Evolutionary conservation across 2,113 vertebrate genomes (phyloP), one percentile per base, ranked within the genome.

Genomic region (Myotis davidii): DNA sequence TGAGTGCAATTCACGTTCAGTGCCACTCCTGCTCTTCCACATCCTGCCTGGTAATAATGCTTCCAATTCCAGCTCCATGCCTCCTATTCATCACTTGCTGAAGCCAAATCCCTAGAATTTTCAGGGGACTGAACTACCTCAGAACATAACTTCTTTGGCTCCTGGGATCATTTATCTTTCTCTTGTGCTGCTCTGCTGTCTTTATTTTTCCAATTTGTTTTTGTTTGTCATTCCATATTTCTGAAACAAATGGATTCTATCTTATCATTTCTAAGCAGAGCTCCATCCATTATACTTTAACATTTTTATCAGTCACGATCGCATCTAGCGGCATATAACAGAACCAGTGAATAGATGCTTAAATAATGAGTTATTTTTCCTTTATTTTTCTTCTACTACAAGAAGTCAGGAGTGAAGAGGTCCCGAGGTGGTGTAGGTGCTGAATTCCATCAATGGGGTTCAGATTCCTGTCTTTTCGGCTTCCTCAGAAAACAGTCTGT

Each of bases 141-240:
- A 70, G 54, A 76, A 70, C 56, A 7, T 27, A 91, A 34, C 48
- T 17, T 93, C 6, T 42, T 76, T 42, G 42, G 9, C 64, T 27
- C 14, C 32, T 7, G 4, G 42, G 65, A 13, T 72, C 45, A 61
- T 90, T 90, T 92, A 5, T 96, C 59, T 90, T 93, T 14, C 37
- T 32, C 45, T 34, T 74, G 6, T 11, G 13, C 42, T 50, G 14
- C 32, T 92, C 23, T 77, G 59, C 45, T 92, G 5, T 96, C 16
- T 77, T 94, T 90, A 91, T 61, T 94, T 91, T 94, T 85, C 52
- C 74, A 83, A 88, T 78, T 87, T 95, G 23, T 85, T 92, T 86
- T 90, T 91, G 29, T 88, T 89, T 94, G 59, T 85, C 76, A 73
- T 54, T 32, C 27, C 9, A 18, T 78, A 85, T 88, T 94, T 97